These are phyloP conservation scores for Drosophila cracens DNA, from an alignment of 2,888 invertebrate genomes.

Conservation along the genomic window DNA sequence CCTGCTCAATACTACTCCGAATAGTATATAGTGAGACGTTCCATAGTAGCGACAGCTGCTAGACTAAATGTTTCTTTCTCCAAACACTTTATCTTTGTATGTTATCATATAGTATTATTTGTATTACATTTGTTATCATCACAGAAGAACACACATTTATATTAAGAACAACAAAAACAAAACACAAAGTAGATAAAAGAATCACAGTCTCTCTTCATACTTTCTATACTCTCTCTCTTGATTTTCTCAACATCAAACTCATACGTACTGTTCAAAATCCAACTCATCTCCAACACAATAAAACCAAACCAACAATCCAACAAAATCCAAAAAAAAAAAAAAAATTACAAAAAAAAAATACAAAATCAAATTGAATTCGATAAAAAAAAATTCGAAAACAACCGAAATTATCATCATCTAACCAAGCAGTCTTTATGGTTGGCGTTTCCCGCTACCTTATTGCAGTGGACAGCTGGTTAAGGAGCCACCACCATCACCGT, in stretches of 20 bases:
- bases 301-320: conserved; percentile 29
- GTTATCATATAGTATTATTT: conserved; percentile 27
- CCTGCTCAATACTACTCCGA: conserved; percentile 1
- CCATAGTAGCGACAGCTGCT: conserved; percentile 19
- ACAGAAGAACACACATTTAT: conserved; percentile 12
- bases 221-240: conserved; percentile 55
- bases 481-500: conserved; percentile 92
- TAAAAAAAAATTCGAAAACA: conserved; percentile 29
- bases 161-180: background rate
- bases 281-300: conserved; percentile 41
- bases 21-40: background rate
- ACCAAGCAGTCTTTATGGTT: conserved; percentile 94
- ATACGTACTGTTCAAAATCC: conserved; percentile 35
- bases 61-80: background rate
- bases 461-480: conserved; percentile 91
- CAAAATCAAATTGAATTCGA: conserved; percentile 26
- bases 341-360: conserved; percentile 10
- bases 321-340: conserved; percentile 23
- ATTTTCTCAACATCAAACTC: conserved; percentile 50
- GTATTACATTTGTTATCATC: conserved; percentile 18
- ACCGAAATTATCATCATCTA: conserved; percentile 76
- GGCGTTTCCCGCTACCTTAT: conserved; percentile 98
- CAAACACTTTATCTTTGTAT: conserved; percentile 10
- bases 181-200: conserved; percentile 1
- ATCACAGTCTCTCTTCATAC: conserved; percentile 40